Conservation (phyloP, 92 coral and sea anemone species). For the Zoanthus sansibaricus region DNA sequence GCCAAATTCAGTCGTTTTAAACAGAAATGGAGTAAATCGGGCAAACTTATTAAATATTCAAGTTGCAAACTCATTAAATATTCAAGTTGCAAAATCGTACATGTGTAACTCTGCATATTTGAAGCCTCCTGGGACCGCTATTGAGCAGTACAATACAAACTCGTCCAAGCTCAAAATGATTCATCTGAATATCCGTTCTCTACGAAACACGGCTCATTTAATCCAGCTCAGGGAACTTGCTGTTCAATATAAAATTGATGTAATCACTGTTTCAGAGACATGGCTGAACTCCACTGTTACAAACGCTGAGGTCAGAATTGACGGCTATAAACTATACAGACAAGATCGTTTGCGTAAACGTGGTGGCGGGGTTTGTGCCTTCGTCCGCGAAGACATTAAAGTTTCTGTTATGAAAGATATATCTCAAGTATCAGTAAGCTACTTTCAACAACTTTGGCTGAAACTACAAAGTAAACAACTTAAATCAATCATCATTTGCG, state of each 20-base stretch:
- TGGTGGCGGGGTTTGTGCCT: constrained; percentile 64
- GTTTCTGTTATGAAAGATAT: constrained; percentile 53
- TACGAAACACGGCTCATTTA: constrained; percentile 48
- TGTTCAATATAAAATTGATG: constrained; percentile 11
- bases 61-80: constrained; percentile 18
- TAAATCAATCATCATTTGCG: constrained; percentile 10
- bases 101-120: neutral
- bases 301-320: constrained; percentile 46
- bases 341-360: constrained; percentile 50
- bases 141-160: neutral
- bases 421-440: constrained; percentile 48
- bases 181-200: constrained; percentile 55
- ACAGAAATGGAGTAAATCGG: constrained; percentile 3
- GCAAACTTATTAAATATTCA: constrained; percentile 22
- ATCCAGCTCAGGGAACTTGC: constrained; percentile 49
- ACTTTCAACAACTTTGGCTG: constrained; percentile 70
- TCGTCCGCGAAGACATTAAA: constrained; percentile 63
- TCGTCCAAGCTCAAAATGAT: constrained; percentile 18
- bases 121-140: neutral
- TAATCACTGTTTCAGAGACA: constrained; percentile 51
- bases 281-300: constrained; percentile 54
- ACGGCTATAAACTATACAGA: constrained; percentile 43
- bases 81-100: constrained; percentile 1
- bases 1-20: constrained; percentile 4
- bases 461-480: constrained; percentile 43